Percentiles rank a stretch among this genome's conserved stretches.
Evolutionary conservation across 2,113 vertebrate species (phyloP).

Genomic region (Eurypyga helias): DNA sequence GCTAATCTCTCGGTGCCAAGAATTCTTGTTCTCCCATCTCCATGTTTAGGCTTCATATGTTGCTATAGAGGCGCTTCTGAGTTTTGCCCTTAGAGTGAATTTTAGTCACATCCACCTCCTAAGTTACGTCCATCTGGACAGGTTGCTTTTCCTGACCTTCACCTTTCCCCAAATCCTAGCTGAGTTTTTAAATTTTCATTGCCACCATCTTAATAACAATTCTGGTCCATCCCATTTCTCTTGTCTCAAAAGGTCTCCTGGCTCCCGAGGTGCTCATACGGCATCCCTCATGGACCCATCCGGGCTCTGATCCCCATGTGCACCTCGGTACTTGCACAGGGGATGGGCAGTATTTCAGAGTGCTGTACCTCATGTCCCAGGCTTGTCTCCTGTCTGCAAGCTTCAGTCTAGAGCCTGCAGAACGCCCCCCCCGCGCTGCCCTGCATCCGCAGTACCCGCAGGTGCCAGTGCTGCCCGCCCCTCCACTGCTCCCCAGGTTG

Average conservation of each 20-base stretch:
- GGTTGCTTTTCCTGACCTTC: not conserved
- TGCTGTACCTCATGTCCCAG: not conserved
- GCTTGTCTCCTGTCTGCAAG: not conserved
- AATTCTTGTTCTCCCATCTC: not conserved
- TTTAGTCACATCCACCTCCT: not conserved
- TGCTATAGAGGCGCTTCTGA: not conserved
- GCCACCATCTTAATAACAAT: not conserved
- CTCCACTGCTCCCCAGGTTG: not conserved
- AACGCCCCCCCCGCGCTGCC: not conserved
- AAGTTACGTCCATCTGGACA: not conserved
- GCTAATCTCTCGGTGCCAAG: not conserved
- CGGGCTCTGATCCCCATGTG: not conserved
- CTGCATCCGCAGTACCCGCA: not conserved
- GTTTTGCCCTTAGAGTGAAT: not conserved
- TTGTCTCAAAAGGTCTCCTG: not conserved
- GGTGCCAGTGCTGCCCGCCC: not conserved
- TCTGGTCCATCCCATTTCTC: not conserved
- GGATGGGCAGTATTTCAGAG: not conserved
- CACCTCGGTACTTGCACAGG: not conserved
- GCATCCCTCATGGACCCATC: accelerated
- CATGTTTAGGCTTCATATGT: not conserved
- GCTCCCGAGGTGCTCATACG: not conserved
- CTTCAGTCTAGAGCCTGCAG: not conserved
- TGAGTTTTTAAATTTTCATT: not conserved
- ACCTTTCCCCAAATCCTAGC: not conserved